These are phyloP conservation scores for Andrena camellia DNA, from an alignment of 2,888 invertebrate genomes.

Conservation along the genomic window DNA sequence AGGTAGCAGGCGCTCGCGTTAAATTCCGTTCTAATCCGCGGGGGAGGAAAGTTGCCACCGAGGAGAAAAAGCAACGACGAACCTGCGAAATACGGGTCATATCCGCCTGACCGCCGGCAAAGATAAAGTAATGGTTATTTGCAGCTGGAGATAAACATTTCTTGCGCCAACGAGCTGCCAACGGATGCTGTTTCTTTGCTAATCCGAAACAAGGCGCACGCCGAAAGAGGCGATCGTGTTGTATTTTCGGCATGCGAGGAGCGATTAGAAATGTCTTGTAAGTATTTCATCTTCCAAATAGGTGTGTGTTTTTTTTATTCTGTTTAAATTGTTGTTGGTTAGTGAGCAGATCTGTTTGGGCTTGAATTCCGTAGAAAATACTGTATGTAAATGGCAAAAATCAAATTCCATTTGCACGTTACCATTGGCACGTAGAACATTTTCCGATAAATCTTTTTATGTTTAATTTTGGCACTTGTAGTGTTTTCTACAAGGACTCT, in stretches of 20 bases:
- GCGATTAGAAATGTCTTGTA: neutral
- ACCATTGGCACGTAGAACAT: too few species aligned
- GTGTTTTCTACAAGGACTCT: too few species aligned
- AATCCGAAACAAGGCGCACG: neutral
- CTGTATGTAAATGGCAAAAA: too few species aligned
- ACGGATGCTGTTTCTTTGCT: neutral
- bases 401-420: too few species aligned
- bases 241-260: neutral
- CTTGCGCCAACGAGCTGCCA: neutral
- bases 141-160: constrained; percentile 13
- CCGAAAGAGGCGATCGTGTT: neutral
- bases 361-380: too few species aligned
- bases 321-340: neutral
- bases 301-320: neutral
- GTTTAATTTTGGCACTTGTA: too few species aligned
- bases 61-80: constrained; percentile 30
- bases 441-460: too few species aligned
- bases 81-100: constrained; percentile 34
- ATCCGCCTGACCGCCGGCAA: neutral
- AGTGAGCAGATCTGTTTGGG: neutral
- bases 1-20: constrained; percentile 13
- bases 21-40: constrained; percentile 32
- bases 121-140: constrained; percentile 39
- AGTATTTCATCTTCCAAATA: neutral
- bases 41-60: neutral